Evolutionary conservation across 2,888 invertebrate genomes (phyloP).

Genomic region (Acleris cristana): DNA sequence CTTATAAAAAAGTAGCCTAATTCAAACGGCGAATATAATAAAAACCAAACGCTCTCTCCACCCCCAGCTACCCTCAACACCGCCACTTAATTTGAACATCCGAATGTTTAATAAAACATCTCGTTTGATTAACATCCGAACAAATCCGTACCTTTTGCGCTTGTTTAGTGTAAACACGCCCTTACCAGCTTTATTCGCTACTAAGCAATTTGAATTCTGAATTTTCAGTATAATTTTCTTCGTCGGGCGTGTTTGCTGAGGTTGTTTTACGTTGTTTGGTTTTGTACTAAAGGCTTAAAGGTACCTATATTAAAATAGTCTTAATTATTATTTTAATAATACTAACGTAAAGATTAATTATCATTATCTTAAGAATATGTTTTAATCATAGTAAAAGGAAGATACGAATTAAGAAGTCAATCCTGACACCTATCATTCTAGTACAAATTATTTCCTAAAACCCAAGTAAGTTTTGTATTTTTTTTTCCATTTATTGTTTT

Average conservation of each 20-base stretch:
- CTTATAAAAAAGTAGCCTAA: neutral
- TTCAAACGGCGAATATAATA: neutral
- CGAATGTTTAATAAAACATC: slow-evolving; percentile 83
- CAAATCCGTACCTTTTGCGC: slow-evolving; percentile 79
- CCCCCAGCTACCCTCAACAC: slow-evolving; percentile 55
- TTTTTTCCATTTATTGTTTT: too few species aligned
- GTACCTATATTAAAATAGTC: neutral
- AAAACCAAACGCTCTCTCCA: slow-evolving; percentile 51
- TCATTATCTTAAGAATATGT: too few species aligned
- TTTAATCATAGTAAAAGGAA: too few species aligned
- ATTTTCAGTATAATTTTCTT: slow-evolving; percentile 58
- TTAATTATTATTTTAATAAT: too few species aligned
- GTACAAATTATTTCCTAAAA: too few species aligned
- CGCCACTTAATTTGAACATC: slow-evolving; percentile 82
- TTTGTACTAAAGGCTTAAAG: slow-evolving; percentile 13
- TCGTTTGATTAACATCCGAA: slow-evolving; percentile 80
- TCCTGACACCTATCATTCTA: too few species aligned
- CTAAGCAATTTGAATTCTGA: slow-evolving; percentile 49
- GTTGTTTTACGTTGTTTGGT: slow-evolving; percentile 22
- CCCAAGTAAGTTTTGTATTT: too few species aligned
- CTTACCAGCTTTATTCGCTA: slow-evolving; percentile 57
- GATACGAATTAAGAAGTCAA: too few species aligned
- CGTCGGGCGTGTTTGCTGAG: slow-evolving; percentile 43
- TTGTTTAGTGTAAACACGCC: slow-evolving; percentile 76
- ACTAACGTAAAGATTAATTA: too few species aligned